These are phyloP conservation scores for Turnix velox DNA, from an alignment of 2,113 vertebrate genomes.

Conservation along the genomic window DNA sequence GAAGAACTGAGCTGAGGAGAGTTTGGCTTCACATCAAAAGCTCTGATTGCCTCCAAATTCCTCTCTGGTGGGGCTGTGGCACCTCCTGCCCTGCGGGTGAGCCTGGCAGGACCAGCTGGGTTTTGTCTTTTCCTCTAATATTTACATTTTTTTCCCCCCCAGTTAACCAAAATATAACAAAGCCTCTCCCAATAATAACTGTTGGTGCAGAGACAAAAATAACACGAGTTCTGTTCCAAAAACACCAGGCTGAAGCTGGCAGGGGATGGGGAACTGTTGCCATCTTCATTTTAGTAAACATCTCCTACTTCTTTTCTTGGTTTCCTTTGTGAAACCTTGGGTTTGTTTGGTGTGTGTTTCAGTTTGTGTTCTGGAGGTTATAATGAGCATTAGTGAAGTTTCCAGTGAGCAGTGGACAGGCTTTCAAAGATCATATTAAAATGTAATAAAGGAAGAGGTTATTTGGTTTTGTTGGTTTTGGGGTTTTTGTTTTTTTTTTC, in stretches of 20 bases:
- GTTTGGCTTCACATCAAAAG: not conserved
- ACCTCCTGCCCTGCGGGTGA: not conserved
- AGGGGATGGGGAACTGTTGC: not conserved
- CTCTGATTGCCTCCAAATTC: not conserved
- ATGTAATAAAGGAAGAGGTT: not conserved
- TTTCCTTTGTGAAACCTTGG: not conserved
- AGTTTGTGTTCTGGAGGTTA: not conserved
- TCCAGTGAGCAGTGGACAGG: not conserved
- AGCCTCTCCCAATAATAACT: not conserved
- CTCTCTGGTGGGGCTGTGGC: not conserved
- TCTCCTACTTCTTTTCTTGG: not conserved
- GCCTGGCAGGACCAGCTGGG: not conserved
- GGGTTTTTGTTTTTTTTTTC: not conserved
- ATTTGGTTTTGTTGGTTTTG: too few species aligned
- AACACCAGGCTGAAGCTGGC: not conserved
- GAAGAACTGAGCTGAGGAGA: not conserved
- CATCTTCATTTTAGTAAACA: not conserved
- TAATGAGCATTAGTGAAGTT: not conserved
- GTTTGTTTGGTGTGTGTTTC: not conserved
- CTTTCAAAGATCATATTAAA: not conserved
- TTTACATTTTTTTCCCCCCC: not conserved
- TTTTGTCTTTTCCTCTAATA: not conserved
- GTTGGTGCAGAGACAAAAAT: not conserved
- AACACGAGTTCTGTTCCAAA: not conserved
- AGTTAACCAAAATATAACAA: not conserved